Evolutionary conservation across 2,113 vertebrate genomes (phyloP).

Genomic region (Stegastes partitus): DNA sequence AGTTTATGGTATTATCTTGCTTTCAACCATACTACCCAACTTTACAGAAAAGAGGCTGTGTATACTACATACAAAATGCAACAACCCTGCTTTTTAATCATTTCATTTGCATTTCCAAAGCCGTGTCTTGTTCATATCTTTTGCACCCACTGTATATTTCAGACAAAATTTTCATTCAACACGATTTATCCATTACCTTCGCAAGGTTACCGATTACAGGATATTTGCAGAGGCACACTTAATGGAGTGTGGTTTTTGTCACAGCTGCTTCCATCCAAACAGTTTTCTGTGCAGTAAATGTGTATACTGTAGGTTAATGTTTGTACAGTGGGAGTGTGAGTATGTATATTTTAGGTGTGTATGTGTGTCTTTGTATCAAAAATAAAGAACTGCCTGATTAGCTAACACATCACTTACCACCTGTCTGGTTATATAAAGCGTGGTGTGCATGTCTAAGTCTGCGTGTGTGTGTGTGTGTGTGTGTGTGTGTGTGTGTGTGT

Average conservation of each 20-base stretch:
- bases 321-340: neutral
- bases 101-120: neutral
- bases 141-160: neutral
- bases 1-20: neutral
- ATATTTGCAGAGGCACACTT: neutral
- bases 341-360: neutral
- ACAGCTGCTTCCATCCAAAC: neutral
- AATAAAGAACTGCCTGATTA: slow-evolving; percentile 34
- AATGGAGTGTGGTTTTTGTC: neutral
- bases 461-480: slow-evolving; percentile 12
- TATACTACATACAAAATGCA: too few species aligned
- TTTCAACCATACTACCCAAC: neutral
- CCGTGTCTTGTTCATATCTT: neutral
- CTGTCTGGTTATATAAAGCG: slow-evolving; percentile 21
- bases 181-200: neutral
- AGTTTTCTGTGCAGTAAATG: neutral
- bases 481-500: slow-evolving; percentile 7
- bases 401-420: slow-evolving; percentile 30
- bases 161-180: neutral
- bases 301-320: neutral
- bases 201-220: neutral
- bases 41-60: neutral
- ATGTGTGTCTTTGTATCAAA: slow-evolving; percentile 1
- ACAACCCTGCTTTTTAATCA: neutral
- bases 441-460: slow-evolving; percentile 16